phyloP scores from a whole-genome alignment of 2,888 invertebrate species.

The Cephus runcator region DNA sequence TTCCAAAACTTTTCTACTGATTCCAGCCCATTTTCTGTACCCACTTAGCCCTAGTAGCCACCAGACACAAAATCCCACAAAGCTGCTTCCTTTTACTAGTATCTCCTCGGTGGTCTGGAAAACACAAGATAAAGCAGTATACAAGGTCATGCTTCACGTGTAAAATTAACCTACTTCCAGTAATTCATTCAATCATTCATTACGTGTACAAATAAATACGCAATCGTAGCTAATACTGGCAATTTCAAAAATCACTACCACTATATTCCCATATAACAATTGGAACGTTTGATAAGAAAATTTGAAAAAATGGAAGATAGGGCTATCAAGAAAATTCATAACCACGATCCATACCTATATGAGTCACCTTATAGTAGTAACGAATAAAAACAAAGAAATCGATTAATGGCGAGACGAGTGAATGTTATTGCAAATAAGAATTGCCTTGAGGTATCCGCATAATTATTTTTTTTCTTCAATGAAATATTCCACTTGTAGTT shows the following conservation, averaged over 20 bases:
- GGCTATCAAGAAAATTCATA: background rate
- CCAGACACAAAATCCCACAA: no score
- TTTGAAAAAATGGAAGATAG: background rate
- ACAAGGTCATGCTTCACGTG: background rate
- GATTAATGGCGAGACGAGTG: background rate
- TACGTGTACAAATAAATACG: background rate
- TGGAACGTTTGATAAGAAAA: background rate
- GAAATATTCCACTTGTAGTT: background rate
- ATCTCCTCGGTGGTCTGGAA: background rate
- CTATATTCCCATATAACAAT: background rate
- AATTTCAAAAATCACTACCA: background rate
- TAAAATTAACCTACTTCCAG: background rate
- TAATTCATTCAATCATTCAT: background rate
- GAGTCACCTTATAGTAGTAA: background rate
- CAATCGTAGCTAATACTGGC: background rate
- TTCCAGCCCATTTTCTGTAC: no score
- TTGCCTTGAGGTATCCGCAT: background rate
- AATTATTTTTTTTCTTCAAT: background rate
- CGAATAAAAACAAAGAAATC: background rate
- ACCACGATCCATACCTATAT: background rate
- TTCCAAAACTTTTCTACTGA: no score
- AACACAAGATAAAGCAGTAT: background rate
- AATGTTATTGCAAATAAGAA: background rate
- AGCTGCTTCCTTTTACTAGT: no score
- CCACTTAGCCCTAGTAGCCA: no score